Evolutionary conservation across 2,888 invertebrate genomes (phyloP).

Genomic region (Ophonus ardosiacus): DNA sequence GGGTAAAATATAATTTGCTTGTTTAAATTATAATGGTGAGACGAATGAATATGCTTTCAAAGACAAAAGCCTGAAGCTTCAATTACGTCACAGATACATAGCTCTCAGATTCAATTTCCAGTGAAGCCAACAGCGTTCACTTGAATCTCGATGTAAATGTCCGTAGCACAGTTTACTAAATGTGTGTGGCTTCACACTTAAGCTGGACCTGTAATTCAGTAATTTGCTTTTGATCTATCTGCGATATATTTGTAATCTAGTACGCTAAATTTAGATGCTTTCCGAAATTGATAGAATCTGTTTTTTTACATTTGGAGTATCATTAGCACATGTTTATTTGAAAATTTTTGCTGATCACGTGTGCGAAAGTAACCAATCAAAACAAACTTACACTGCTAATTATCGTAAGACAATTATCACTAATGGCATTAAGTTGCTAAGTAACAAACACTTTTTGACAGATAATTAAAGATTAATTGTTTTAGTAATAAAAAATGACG

Average conservation of each 20-base stretch:
- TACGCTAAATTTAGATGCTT: neutral
- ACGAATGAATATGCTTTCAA: constrained; percentile 11
- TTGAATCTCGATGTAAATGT: neutral
- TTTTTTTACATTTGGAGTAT: neutral
- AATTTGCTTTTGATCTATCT: neutral
- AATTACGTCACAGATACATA: constrained; percentile 7
- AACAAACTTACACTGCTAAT: no score
- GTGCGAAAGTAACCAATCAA: no score
- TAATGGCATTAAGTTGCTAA: no score
- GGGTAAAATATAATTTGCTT: neutral
- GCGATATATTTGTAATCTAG: neutral
- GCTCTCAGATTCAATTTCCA: neutral
- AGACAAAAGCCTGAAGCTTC: constrained; percentile 11
- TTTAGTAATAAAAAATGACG: no score
- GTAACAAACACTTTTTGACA: no score
- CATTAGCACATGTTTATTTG: neutral
- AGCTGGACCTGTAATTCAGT: neutral
- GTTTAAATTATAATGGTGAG: neutral
- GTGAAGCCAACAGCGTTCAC: neutral
- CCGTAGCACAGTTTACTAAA: neutral
- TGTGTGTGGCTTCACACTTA: constrained; percentile 12
- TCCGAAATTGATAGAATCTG: neutral
- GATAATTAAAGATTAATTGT: no score
- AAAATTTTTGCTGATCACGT: no score
- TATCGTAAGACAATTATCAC: no score